Conservation (phyloP, 2,888 invertebrate genomes). For the Cephus pulcher region DNA sequence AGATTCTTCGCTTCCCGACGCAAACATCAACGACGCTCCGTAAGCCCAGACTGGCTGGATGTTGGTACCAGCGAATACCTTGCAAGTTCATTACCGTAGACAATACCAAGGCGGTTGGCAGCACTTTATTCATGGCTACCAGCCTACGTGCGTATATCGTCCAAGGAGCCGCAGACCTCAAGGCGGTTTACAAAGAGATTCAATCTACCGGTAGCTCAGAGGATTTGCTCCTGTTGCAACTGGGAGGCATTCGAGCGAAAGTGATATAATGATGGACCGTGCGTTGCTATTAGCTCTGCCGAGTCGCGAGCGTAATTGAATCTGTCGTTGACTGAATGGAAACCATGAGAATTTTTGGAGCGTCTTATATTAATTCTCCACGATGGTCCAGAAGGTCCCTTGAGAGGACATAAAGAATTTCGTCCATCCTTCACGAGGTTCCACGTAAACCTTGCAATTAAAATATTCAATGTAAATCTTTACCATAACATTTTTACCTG, state of each 20-base stretch:
- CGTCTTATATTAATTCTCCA: neutral
- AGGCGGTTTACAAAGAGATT: slow-evolving; percentile 3
- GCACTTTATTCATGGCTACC: neutral
- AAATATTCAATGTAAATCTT: neutral
- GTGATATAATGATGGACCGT: slow-evolving; percentile 1
- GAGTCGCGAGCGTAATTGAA: slow-evolving; percentile 4
- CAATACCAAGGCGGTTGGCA: neutral
- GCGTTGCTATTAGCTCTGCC: neutral
- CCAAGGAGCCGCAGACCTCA: neutral
- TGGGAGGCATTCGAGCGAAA: slow-evolving; percentile 5
- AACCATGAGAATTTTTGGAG: neutral
- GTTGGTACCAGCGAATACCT: neutral
- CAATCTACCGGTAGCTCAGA: slow-evolving; percentile 1
- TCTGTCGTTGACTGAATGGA: neutral
- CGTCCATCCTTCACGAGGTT: neutral
- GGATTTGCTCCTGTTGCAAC: slow-evolving; percentile 5
- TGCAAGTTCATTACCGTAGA: neutral
- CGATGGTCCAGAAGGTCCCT: neutral
- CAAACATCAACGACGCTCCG: neutral
- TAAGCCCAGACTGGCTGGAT: neutral
- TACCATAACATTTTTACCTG: neutral
- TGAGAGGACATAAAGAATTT: neutral
- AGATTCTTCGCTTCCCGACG: slow-evolving; percentile 16
- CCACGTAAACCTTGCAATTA: neutral
- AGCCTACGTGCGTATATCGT: neutral